phyloP scores from a whole-genome alignment of 2,797 vertebrate genomes.

The Chelon auratus region DNA sequence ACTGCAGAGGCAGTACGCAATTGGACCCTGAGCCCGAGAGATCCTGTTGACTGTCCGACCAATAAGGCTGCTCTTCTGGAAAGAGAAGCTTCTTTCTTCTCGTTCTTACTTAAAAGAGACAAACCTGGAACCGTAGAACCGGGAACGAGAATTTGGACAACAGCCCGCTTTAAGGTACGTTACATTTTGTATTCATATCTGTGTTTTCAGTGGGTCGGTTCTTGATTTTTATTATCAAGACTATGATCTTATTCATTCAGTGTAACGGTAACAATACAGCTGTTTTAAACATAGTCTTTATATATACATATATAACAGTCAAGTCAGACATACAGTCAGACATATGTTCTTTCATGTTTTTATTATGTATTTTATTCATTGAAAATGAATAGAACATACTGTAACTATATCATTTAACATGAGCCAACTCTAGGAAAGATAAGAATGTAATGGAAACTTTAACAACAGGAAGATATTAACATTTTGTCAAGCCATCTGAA shows the following conservation, averaged over 20 bases:
- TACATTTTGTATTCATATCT: not conserved
- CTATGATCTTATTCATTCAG: slow-evolving; percentile 1
- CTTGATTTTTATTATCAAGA: not conserved
- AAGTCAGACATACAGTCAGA: not conserved
- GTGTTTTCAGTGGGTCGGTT: not conserved
- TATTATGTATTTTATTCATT: too few relatives aligned
- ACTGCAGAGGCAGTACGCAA: slow-evolving; percentile 78
- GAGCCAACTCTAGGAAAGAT: not conserved
- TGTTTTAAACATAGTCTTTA: not conserved
- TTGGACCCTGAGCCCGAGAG: slow-evolving; percentile 74
- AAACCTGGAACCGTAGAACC: slow-evolving; percentile 72
- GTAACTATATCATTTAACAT: not conserved
- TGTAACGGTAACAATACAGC: not conserved
- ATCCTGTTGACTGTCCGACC: slow-evolving; percentile 61
- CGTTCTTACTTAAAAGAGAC: slow-evolving; percentile 48
- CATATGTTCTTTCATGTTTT: not conserved
- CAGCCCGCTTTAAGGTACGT: slow-evolving; percentile 72
- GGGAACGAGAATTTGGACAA: slow-evolving; percentile 57
- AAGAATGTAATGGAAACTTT: slow-evolving; percentile 3
- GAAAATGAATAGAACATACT: not conserved
- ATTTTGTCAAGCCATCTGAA: slow-evolving; percentile 29
- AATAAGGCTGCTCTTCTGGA: slow-evolving; percentile 70
- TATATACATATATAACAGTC: not conserved
- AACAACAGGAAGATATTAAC: slow-evolving; percentile 16
- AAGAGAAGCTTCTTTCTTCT: slow-evolving; percentile 58